Evolutionary conservation across 2,113 vertebrate species (phyloP).

Genomic region (Menidia beryllina): DNA sequence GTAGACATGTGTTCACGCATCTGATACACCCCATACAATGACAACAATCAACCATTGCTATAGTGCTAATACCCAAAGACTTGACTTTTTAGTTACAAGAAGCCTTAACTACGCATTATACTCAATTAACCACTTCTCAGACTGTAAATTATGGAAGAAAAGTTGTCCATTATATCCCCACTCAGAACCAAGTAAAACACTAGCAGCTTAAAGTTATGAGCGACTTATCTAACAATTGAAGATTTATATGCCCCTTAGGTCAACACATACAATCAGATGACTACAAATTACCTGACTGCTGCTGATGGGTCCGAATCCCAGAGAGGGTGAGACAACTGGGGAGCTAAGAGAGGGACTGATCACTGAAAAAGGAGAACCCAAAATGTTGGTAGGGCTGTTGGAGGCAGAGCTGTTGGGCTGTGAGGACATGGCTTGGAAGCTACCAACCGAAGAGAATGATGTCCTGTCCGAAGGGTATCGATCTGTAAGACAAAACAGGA

Average conservation of each 20-base stretch:
- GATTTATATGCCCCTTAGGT: background rate
- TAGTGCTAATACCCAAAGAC: too few relatives aligned
- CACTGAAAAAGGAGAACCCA: slow-evolving; percentile 89
- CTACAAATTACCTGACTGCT: slow-evolving; percentile 84
- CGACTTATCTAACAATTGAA: background rate
- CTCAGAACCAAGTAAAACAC: too few relatives aligned
- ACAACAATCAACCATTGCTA: too few relatives aligned
- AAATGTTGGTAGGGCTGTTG: slow-evolving; percentile 83
- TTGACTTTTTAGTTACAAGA: too few relatives aligned
- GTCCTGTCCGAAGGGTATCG: slow-evolving; percentile 59
- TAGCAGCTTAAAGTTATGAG: background rate
- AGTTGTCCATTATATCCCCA: too few relatives aligned
- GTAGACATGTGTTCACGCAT: background rate
- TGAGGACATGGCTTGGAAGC: slow-evolving; percentile 80
- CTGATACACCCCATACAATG: background rate
- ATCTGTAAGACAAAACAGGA: slow-evolving; percentile 52
- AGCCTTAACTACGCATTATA: too few relatives aligned
- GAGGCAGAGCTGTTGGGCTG: slow-evolving; percentile 85
- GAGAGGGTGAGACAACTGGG: slow-evolving; percentile 85
- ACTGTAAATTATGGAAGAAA: too few relatives aligned
- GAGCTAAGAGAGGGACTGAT: slow-evolving; percentile 90
- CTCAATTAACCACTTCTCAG: too few relatives aligned
- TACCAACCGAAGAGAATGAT: slow-evolving; percentile 55
- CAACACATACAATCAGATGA: background rate
- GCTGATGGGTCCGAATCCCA: slow-evolving; percentile 90